Evolutionary conservation across 2,888 invertebrate genomes (phyloP), one percentile per base, ranked within the genome.

Genomic region (Dolichomitus sp.): DNA sequence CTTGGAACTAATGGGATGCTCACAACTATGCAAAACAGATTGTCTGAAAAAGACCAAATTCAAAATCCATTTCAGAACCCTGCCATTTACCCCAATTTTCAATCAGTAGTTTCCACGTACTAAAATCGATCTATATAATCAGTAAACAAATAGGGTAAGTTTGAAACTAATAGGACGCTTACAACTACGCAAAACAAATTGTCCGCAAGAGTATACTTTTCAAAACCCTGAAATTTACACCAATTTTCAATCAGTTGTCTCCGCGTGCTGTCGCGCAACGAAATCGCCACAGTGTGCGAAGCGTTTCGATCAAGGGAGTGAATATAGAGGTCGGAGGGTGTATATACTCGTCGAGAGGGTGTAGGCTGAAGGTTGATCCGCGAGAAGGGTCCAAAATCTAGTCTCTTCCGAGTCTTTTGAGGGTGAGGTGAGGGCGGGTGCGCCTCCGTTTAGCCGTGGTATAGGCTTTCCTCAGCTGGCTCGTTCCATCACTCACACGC

Each of bases 401-500:
- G 59, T 45, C 33, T 37, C 33, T 23, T 33, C 30, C 11, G 19
- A 11, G 37, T 4, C 37, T 33, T 63, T 57, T 48, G 72, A 77
- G 81, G 40, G 40, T 50, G 68, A 82, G 65, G 70, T 42, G 73
- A 73, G 80, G 75, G 80, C 68, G 74, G 73, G 57, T 80, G 52
- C 33, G 65, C 77, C 78, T 77, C 77, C 84, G 84, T 86, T 85
- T 84, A 80, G 81, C 84, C 72, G 75, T 68, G 83, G 75, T 80
- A 74, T 66, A 83, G 89, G 87, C 90, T 90, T 90, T 91, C 89
- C 90, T 91, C 93, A 93, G 93, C 92, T 92, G 93, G 92, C 91
- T 90, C 92, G 92, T 92, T 93, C 93, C 92, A 92, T 93, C 93
- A 93, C 92, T 93, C 92, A 92, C 92, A 91, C 93, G 92, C 92